Conservation (phyloP, 2,888 invertebrate genomes). For the Diarsia rubi region DNA sequence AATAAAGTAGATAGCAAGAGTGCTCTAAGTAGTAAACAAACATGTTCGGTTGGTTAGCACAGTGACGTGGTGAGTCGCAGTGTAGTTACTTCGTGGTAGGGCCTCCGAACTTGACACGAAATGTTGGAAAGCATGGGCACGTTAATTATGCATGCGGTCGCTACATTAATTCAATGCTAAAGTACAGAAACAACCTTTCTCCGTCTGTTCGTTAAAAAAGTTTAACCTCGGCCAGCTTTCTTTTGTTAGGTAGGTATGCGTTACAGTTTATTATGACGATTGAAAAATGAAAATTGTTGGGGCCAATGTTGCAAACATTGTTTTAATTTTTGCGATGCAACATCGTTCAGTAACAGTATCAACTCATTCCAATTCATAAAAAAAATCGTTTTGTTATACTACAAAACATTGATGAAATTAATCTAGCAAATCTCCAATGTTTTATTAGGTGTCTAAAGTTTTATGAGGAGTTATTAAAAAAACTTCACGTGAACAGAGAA, state of each 20-base stretch:
- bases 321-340: too few species aligned
- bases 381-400: neutral
- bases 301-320: too few species aligned
- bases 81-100: slow-evolving; percentile 24
- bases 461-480: neutral
- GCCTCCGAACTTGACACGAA: slow-evolving; percentile 62
- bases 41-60: slow-evolving; percentile 55
- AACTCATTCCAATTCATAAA: neutral
- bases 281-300: neutral
- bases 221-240: slow-evolving; percentile 47
- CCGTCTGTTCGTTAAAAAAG: slow-evolving; percentile 16
- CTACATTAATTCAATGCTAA: slow-evolving; percentile 49
- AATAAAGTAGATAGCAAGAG: slow-evolving; percentile 31
- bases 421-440: neutral
- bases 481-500: too few species aligned
- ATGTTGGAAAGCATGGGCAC: slow-evolving; percentile 38
- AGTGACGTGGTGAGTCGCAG: slow-evolving; percentile 67
- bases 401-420: neutral
- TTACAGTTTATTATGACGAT: neutral
- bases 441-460: too few species aligned
- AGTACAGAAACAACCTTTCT: slow-evolving; percentile 42
- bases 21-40: slow-evolving; percentile 71
- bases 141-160: slow-evolving; percentile 54
- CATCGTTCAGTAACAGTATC: neutral
- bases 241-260: slow-evolving; percentile 11